Evolutionary conservation across 2,888 invertebrate species (phyloP), one percentile per base, ranked within the genome.

Genomic region (Acanthopleura granulata): DNA sequence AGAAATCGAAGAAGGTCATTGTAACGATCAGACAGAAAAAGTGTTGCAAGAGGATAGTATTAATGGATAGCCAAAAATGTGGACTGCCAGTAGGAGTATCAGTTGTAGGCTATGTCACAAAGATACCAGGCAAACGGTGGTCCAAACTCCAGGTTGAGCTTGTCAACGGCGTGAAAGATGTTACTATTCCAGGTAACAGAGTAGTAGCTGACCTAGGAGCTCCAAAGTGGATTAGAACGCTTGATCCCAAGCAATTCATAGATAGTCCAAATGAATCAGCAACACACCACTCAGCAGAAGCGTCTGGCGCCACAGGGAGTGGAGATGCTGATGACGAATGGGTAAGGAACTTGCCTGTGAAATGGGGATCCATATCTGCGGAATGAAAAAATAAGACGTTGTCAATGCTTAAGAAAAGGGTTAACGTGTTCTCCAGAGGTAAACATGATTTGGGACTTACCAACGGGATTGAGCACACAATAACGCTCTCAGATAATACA

Each of bases 341-440:
- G 57, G 18, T 57, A 18, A n/a, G n/a, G 57, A 27, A 66, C 29
- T 66, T 66, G 14, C 66, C 66, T 66, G 22, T 66, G 22, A 66
- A 66, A 27, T 66, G 25, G 66, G 66, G 66, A 27, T 6, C 25
- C 4, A 25, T 66, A 16, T 66, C 66, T 16, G 22, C 66, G 16
- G 66, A 66, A 27, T 66, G 66, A 27, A 66, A 66, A 27, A 25
- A 22, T 25, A 66, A 49, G n/a, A 71, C 14, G 16, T 66, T 27
- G 16, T 71, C 71, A 49, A 3, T 29, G 71, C n/a, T 49, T 15
- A 49, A 71, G n/a, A n/a, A 18, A 49, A 49, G 71, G 27, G 9
- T 25, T n/a, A 18, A 29, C 1, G 71, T 71, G 25, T 71, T 71
- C 25, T 71, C 71, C 71, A 40, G 50, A 27, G 49, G 50, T 71